Base-by-base conservation (phyloP, 64 coral and sea anemone genomes). In the Acropora yongei region DNA sequence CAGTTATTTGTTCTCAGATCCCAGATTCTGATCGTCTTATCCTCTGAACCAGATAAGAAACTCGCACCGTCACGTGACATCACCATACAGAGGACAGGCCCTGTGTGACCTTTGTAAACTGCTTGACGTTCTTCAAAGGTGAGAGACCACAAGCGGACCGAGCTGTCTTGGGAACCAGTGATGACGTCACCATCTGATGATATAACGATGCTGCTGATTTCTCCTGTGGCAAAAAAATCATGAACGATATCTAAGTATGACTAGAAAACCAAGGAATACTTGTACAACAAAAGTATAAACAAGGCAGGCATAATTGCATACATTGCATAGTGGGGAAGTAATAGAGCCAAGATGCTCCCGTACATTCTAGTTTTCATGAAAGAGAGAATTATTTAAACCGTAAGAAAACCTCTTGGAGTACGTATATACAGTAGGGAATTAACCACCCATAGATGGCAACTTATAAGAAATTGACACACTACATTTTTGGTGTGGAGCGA, bases 41-140 rank as follows among this genome's bases (percentile, higher is more conserved):
- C 95, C 77, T 97, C 95, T 40, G 95, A 97, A 2, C 95, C 95
- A 18, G 95, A 97, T 16, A 97, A 72, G 1, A 83, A 83, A 44
- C 90, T 91, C 51, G 47, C 73, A 10, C 49, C 72, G 80, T 94
- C 91, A 72, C 88, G 17, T 78, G 92, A 90, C 68, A 94, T n/a
- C 11, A 63, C 91, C 47, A 97, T 82, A 47, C 95, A 97, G 20
- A 97, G 88, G 42, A 94, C 88, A n/a, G 95, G 82, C 16, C 93
- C 87, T 2, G 83, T 44, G 61, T 97, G 95, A 2, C 95, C 83
- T 48, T 94, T 77, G 0, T 77, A 89, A 42, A 80, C 66, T 46
- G 74, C 88, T 47, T 76, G 47, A 9, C 66, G 72, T 60, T 97
- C 72, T 63, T 89, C 92, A 57, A 9, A 80, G 42, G 75, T 42